Evolutionary conservation across 2,888 invertebrate genomes (phyloP).

Genomic region (Diplazon laetatorius): DNA sequence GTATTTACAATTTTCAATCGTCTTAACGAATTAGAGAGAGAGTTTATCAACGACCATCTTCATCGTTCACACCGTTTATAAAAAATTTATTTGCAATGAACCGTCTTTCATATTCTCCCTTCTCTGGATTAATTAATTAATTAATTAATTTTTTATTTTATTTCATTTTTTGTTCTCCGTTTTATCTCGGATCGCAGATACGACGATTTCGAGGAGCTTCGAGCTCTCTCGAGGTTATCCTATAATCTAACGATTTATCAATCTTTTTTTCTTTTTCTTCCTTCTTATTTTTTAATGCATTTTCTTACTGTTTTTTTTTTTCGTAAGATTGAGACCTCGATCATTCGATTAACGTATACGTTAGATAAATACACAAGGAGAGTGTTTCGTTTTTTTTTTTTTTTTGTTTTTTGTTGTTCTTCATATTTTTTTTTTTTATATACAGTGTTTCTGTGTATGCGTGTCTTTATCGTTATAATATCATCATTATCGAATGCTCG

Average conservation of each 20-base stretch:
- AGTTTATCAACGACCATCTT: conserved; percentile 51
- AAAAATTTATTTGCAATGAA: conserved; percentile 70
- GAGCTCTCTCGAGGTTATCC: conserved; percentile 42
- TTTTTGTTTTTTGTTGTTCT: too few relatives aligned
- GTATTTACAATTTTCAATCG: conserved; percentile 41
- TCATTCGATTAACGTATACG: conserved; percentile 56
- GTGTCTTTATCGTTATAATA: conserved; percentile 37
- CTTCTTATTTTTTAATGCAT: conserved; percentile 35
- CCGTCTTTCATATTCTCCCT: conserved; percentile 15
- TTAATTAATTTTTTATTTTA: conserved; percentile 5
- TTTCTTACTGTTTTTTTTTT: conserved; percentile 25
- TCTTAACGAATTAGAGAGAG: conserved; percentile 27
- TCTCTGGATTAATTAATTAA: conserved; percentile 22
- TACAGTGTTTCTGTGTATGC: conserved; percentile 31
- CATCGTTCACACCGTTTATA: conserved; percentile 61
- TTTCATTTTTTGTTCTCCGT: conserved; percentile 3
- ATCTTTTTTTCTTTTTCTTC: conserved; percentile 47
- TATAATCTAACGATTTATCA: conserved; percentile 34
- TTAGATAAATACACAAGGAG: conserved; percentile 57
- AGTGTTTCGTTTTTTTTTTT: conserved; percentile 47
- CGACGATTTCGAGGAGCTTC: conserved; percentile 10
- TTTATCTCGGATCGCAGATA: neutral
- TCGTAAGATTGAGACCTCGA: conserved; percentile 39
- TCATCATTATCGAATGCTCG: conserved; percentile 28
- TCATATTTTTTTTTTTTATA: too few relatives aligned